Percentiles rank a stretch among this genome's conserved stretches.
These are phyloP conservation scores for Pomatorhinus ruficollis DNA, from an alignment of 2,113 vertebrate genomes.

Conservation along the genomic window DNA sequence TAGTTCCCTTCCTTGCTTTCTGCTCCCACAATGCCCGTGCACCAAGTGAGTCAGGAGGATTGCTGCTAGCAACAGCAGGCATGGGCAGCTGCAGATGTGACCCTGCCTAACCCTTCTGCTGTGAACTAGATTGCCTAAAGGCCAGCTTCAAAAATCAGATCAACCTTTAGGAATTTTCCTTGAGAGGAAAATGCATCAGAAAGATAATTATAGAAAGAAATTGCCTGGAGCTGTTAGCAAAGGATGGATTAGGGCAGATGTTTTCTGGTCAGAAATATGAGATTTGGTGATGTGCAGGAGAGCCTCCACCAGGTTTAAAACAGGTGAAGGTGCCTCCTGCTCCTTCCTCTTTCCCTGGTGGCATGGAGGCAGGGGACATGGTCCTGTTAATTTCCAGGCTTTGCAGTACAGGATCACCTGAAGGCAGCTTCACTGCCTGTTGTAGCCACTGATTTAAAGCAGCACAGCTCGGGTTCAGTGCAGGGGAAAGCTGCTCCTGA, in stretches of 20 bases:
- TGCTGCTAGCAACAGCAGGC: conserved; percentile 11
- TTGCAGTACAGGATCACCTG: neutral
- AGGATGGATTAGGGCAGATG: neutral
- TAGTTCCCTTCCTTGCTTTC: conserved; percentile 27
- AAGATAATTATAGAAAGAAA: neutral
- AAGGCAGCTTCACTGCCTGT: neutral
- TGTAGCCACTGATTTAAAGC: neutral
- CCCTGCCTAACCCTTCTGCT: conserved; percentile 22
- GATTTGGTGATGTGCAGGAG: neutral
- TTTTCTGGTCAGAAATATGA: neutral
- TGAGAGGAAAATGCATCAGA: neutral
- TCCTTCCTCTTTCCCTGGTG: neutral
- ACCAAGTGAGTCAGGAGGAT: neutral
- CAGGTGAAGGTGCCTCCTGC: neutral
- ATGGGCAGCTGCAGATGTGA: neutral
- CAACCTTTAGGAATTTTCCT: conserved; percentile 8
- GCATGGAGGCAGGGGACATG: rapidly evolving
- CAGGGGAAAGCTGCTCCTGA: neutral
- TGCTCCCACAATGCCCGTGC: neutral
- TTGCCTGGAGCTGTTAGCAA: neutral
- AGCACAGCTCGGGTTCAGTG: neutral
- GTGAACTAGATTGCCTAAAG: neutral
- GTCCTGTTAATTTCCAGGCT: neutral
- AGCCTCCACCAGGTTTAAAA: neutral
- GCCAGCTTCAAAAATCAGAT: neutral